These are phyloP conservation scores for Melinopterus prodromus DNA, from an alignment of 2,888 invertebrate species.

Conservation along the genomic window DNA sequence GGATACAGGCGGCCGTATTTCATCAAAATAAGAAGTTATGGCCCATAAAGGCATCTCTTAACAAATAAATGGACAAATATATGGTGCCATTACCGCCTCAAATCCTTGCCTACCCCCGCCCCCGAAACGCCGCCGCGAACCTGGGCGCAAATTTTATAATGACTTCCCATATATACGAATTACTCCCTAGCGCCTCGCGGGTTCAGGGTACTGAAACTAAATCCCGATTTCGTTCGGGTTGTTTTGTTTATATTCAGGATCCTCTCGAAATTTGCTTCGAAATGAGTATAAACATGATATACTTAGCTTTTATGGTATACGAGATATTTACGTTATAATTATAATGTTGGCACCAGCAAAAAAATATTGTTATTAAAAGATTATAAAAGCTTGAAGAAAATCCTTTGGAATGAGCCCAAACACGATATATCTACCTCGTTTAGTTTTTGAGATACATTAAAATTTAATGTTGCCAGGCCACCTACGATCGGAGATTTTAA, in stretches of 20 bases:
- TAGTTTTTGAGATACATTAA: neutral
- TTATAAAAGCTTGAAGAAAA: neutral
- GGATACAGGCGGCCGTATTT: conserved; percentile 35
- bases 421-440: neutral
- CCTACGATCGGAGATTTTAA: neutral
- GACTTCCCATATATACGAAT: conserved; percentile 25
- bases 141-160: conserved; percentile 25
- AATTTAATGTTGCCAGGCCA: neutral
- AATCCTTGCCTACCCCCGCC: conserved; percentile 28
- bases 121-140: conserved; percentile 1
- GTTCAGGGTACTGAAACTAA: conserved; percentile 14
- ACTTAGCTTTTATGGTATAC: neutral
- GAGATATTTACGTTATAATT: neutral
- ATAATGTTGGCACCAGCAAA: neutral
- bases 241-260: neutral
- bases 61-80: conserved; percentile 40
- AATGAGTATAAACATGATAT: neutral
- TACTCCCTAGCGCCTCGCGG: conserved; percentile 12
- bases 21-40: conserved; percentile 39
- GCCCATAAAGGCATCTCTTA: conserved; percentile 38
- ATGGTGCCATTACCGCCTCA: conserved; percentile 34
- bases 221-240: neutral
- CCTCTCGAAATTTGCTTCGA: neutral
- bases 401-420: neutral
- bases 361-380: too few relatives aligned